A percentile compares a stretch with the other conserved stretches of the same genome.
phyloP scores from a whole-genome alignment of 1,140 invertebrate species.

The Calycopis cecrops region DNA sequence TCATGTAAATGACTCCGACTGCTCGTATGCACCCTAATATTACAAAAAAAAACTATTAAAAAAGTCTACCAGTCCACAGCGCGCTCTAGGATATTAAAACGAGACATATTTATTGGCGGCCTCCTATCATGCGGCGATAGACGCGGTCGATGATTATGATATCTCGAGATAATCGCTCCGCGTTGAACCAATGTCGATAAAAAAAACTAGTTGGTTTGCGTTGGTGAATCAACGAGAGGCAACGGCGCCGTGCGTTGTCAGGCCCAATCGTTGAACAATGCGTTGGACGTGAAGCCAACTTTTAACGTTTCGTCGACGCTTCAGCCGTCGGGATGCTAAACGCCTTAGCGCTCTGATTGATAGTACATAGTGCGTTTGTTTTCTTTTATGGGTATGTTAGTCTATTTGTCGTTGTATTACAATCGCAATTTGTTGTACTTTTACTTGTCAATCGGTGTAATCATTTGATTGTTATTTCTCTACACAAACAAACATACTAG shows the following conservation, averaged over 20 bases:
- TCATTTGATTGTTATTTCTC: too few species aligned
- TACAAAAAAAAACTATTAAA: too few species aligned
- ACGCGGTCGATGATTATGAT: conserved; percentile 72
- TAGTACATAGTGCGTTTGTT: conserved; percentile 63
- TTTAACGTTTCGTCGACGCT: conserved; percentile 72
- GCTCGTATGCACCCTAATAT: too few species aligned
- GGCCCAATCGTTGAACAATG: conserved; percentile 64
- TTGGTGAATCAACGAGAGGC: conserved; percentile 60
- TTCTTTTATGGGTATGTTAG: conserved; percentile 62
- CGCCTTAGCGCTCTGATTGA: conserved; percentile 70
- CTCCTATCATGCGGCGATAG: conserved; percentile 70
- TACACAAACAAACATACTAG: too few species aligned
- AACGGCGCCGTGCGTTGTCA: conserved; percentile 61
- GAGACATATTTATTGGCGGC: conserved; percentile 71
- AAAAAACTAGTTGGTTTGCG: conserved; percentile 69
- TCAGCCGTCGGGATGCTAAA: conserved; percentile 72
- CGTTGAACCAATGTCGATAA: conserved; percentile 70
- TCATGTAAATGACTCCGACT: too few species aligned
- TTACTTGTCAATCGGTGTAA: too few species aligned
- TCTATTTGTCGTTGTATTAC: conserved; percentile 20
- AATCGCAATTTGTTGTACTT: too few species aligned
- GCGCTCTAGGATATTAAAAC: conserved; percentile 68
- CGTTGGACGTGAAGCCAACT: conserved; percentile 66
- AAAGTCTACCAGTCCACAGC: too few species aligned
- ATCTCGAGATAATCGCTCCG: conserved; percentile 66